Percentiles rank a stretch among this genome's conserved stretches.
phyloP scores from a whole-genome alignment of 2,888 invertebrate species.

The Phymatocera aterrima region DNA sequence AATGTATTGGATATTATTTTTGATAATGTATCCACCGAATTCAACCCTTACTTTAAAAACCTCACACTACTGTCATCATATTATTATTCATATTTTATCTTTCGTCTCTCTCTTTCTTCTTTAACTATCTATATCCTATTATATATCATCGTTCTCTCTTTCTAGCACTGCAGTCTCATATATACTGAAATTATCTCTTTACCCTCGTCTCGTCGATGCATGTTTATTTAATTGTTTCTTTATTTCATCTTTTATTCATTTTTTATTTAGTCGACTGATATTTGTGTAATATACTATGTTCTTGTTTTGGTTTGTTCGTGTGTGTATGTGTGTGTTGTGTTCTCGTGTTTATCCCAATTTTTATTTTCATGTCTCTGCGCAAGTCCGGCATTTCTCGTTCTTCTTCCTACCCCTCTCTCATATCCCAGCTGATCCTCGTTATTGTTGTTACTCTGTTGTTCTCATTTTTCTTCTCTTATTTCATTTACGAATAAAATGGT shows the following conservation, averaged over 20 bases:
- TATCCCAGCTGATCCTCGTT: slow-evolving; percentile 1
- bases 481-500: background rate
- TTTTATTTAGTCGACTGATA: slow-evolving; percentile 1
- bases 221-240: background rate
- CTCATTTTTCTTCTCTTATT: background rate
- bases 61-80: background rate
- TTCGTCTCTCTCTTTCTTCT: slow-evolving; percentile 1
- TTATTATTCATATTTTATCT: background rate
- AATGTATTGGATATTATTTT: background rate
- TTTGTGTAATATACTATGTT: too few species aligned
- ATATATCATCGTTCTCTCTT: slow-evolving; percentile 30
- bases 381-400: background rate
- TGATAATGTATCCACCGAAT: background rate
- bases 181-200: background rate
- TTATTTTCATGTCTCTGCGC: background rate
- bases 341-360: background rate
- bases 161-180: slow-evolving; percentile 7
- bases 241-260: background rate
- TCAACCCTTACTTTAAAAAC: slow-evolving; percentile 32
- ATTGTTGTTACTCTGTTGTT: background rate
- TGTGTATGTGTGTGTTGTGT: background rate
- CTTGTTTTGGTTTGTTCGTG: background rate
- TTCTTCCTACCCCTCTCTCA: background rate
- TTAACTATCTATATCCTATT: slow-evolving; percentile 18
- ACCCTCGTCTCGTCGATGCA: background rate